Percentiles rank a stretch among this genome's conserved stretches.
Conservation (phyloP, 2,113 vertebrate species). For the Genyomyrus donnyi region DNA sequence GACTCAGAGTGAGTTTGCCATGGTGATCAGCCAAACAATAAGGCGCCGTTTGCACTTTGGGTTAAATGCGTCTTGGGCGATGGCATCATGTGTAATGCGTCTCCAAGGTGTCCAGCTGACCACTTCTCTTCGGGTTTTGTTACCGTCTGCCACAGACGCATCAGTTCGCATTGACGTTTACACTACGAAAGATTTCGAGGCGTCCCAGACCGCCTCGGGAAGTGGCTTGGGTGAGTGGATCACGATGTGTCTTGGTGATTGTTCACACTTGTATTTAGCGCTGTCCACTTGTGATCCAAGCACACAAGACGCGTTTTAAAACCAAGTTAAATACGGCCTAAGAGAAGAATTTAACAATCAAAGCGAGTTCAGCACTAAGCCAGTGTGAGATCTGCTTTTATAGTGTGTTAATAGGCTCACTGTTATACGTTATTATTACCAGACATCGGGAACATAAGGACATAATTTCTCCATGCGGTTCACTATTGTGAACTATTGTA, state of each 20-base stretch:
- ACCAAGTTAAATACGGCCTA: not conserved
- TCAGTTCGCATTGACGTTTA: not conserved
- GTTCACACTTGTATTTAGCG: not conserved
- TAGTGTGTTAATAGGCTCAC: not conserved
- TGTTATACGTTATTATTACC: not conserved
- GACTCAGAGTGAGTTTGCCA: slow-evolving; percentile 55
- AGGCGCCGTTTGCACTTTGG: not conserved
- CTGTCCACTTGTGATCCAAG: not conserved
- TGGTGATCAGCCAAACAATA: not conserved
- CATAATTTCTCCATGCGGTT: not conserved
- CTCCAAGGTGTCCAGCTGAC: not conserved
- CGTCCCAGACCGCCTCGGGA: not conserved
- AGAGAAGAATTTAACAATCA: not conserved
- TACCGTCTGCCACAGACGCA: not conserved
- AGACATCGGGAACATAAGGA: not conserved
- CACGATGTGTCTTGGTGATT: not conserved
- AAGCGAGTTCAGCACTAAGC: too few relatives aligned
- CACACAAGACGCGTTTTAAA: not conserved
- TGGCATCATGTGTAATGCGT: not conserved
- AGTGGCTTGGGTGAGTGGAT: not conserved
- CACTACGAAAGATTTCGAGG: not conserved
- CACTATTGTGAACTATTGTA: not conserved
- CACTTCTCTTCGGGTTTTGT: not conserved
- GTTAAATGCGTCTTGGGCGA: not conserved
- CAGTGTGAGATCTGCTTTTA: not conserved